phyloP scores from a whole-genome alignment of 2,888 invertebrate genomes.

The Cheiracanthium punctorium region DNA sequence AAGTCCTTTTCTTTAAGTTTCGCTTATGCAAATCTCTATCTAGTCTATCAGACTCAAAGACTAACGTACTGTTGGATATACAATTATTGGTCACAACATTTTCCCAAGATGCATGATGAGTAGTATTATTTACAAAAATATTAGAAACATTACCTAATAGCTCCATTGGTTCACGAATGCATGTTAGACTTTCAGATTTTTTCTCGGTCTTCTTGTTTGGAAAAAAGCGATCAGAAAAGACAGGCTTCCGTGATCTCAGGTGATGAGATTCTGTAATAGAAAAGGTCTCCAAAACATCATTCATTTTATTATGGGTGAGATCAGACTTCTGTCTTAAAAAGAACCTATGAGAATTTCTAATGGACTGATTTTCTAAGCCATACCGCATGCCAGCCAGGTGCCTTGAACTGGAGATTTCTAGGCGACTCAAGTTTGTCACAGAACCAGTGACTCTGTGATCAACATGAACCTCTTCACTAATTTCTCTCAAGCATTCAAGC shows the following conservation, averaged over 20 bases:
- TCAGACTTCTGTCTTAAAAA: conserved; percentile 74
- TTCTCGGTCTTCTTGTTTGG: conserved; percentile 55
- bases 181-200: conserved; percentile 59
- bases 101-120: conserved; percentile 66
- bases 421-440: conserved; percentile 60
- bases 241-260: conserved; percentile 51
- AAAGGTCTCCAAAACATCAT: conserved; percentile 68
- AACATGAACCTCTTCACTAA: conserved; percentile 63
- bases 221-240: conserved; percentile 53
- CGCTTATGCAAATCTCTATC: conserved; percentile 59
- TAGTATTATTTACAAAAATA: conserved; percentile 56
- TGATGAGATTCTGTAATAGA: conserved; percentile 68
- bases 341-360: conserved; percentile 65
- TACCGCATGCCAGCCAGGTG: conserved; percentile 58
- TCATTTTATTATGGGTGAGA: conserved; percentile 74
- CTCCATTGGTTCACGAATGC: conserved; percentile 62
- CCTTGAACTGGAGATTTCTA: conserved; percentile 61
- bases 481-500: conserved; percentile 53
- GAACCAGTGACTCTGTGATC: conserved; percentile 62
- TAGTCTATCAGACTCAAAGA: conserved; percentile 58
- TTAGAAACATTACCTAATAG: conserved; percentile 60
- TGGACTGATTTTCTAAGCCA: conserved; percentile 57
- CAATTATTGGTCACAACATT: conserved; percentile 58
- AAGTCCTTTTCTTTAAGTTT: conserved; percentile 44
- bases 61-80: conserved; percentile 34